These are phyloP conservation scores for Hystrix brachyura DNA, from an alignment of 2,113 vertebrate genomes.

Conservation along the genomic window DNA sequence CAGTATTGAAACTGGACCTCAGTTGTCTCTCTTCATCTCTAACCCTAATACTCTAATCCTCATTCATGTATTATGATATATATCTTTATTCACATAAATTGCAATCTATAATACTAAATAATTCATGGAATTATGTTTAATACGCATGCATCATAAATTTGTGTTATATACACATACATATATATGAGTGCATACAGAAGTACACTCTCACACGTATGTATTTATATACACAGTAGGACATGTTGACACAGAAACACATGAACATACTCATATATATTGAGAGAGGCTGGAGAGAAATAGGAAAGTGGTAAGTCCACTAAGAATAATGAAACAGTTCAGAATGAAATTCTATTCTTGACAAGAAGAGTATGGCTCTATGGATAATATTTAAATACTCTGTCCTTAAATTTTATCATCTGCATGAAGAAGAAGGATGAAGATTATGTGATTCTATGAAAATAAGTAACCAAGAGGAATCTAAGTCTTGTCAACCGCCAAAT, in stretches of 20 bases:
- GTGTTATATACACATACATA: not conserved
- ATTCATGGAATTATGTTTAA: not conserved
- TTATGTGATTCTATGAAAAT: not conserved
- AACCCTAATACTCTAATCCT: not conserved
- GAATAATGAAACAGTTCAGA: slow-evolving; percentile 18
- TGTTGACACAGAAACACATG: not conserved
- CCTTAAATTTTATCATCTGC: slow-evolving; percentile 17
- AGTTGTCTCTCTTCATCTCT: not conserved
- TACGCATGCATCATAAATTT: not conserved
- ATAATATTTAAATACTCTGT: not conserved
- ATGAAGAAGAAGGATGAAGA: slow-evolving; percentile 7
- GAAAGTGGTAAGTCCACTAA: not conserved
- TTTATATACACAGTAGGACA: not conserved
- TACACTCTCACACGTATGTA: not conserved
- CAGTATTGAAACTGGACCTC: not conserved
- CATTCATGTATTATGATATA: not conserved
- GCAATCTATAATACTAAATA: not conserved
- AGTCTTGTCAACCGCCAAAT: not conserved
- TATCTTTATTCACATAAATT: not conserved
- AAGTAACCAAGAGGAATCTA: not conserved
- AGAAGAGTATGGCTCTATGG: not conserved
- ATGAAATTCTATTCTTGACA: not conserved
- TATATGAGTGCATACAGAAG: not conserved
- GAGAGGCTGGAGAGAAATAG: not conserved
- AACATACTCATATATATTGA: not conserved